Evolutionary conservation across 2,888 invertebrate genomes (phyloP).

Genomic region (Magallana nippona): DNA sequence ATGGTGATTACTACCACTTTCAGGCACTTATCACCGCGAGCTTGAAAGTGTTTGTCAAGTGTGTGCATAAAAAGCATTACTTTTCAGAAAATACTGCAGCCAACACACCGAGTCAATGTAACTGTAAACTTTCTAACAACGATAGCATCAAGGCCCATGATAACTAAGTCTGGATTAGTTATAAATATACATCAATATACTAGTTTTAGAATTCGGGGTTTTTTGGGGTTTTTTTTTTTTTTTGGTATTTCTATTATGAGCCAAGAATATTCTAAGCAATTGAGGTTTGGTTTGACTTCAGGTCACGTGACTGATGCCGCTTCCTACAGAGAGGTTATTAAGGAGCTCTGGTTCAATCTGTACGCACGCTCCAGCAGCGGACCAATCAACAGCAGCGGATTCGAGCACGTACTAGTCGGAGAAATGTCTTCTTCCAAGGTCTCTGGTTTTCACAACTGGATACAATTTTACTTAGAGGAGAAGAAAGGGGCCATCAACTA

Average conservation of each 20-base stretch:
- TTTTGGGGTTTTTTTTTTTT: too few relatives aligned
- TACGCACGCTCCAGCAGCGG: conserved; percentile 86
- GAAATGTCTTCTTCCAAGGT: conserved; percentile 87
- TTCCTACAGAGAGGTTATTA: conserved; percentile 75
- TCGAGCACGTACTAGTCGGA: conserved; percentile 94
- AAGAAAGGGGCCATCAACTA: conserved; percentile 64
- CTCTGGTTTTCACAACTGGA: conserved; percentile 94
- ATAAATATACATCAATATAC: too few relatives aligned
- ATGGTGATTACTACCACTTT: conserved; percentile 44
- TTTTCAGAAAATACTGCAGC: not conserved
- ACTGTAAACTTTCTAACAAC: not conserved
- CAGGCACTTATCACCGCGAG: too few relatives aligned
- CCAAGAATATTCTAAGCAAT: too few relatives aligned
- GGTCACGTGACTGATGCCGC: conserved; percentile 47
- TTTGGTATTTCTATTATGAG: too few relatives aligned
- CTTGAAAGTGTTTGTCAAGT: too few relatives aligned
- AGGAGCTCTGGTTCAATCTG: conserved; percentile 83
- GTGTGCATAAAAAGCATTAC: too few relatives aligned
- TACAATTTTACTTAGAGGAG: conserved; percentile 91
- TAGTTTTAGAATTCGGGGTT: too few relatives aligned
- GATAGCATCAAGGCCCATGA: too few relatives aligned
- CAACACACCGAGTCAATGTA: too few relatives aligned
- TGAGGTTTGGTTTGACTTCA: conserved; percentile 49
- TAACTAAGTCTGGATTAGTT: too few relatives aligned
- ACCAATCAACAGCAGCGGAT: conserved; percentile 90